A percentile compares a stretch with the other conserved stretches of the same genome.
Conservation (phyloP, 2,797 vertebrate species). For the Fundulus diaphanus region DNA sequence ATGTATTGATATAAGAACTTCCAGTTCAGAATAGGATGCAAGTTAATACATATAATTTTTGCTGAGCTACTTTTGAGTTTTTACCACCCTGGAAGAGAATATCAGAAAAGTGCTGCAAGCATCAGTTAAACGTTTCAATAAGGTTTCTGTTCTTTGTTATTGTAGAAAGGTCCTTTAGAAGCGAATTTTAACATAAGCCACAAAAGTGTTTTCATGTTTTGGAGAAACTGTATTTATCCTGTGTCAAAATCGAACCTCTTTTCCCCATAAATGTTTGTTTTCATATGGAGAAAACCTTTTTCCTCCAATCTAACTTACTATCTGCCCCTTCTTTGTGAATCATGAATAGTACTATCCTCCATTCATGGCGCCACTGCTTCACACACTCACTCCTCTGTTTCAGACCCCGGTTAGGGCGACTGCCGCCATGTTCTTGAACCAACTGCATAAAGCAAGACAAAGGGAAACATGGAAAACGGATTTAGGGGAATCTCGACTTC, state of each 20-base stretch:
- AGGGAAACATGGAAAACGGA: slow-evolving; percentile 19
- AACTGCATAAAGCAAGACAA: slow-evolving; percentile 20
- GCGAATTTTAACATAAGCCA: background rate
- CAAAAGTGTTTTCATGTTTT: background rate
- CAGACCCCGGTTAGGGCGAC: slow-evolving; percentile 21
- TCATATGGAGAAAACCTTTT: background rate
- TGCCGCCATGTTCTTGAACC: slow-evolving; percentile 76
- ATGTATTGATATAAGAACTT: background rate
- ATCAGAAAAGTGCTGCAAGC: background rate
- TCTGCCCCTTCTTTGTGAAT: slow-evolving; percentile 8
- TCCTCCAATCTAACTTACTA: background rate
- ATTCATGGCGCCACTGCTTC: slow-evolving; percentile 27
- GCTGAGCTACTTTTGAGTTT: background rate
- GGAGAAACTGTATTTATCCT: background rate
- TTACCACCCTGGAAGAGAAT: slow-evolving; percentile 2
- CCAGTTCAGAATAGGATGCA: background rate
- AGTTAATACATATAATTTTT: background rate
- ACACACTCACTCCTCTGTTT: slow-evolving; percentile 22
- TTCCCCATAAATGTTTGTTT: background rate
- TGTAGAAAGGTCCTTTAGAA: background rate
- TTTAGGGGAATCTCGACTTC: slow-evolving; percentile 25
- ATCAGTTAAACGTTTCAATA: background rate
- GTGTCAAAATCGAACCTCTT: background rate
- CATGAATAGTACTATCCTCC: slow-evolving; percentile 12
- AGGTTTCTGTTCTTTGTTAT: background rate